These are phyloP conservation scores for Pogonomyrmex californicus DNA, from an alignment of 1,140 invertebrate species.

Conservation along the genomic window DNA sequence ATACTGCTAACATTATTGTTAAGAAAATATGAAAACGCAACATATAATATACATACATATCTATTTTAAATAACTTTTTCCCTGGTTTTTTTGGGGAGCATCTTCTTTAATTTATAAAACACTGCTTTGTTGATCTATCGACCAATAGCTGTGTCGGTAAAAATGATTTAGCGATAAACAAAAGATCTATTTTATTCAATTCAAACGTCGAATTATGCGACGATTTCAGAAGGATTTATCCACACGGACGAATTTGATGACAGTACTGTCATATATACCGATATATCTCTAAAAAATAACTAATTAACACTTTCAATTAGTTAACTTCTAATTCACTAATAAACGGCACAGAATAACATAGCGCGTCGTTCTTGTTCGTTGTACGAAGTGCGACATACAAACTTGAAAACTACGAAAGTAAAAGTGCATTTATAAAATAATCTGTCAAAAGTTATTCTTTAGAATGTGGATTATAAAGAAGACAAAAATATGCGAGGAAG, in stretches of 20 bases:
- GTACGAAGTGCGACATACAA: constrained; percentile 37
- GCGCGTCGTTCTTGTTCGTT: constrained; percentile 28
- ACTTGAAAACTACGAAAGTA: constrained; percentile 16
- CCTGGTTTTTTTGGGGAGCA: neutral
- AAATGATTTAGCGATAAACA: constrained; percentile 3
- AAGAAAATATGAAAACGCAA: constrained; percentile 27
- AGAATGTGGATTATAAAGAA: neutral
- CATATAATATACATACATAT: constrained; percentile 10
- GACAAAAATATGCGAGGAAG: neutral
- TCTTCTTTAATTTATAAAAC: constrained; percentile 32
- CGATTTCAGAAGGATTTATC: constrained; percentile 49
- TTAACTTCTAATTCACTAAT: neutral
- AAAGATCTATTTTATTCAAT: neutral
- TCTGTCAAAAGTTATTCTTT: constrained; percentile 11
- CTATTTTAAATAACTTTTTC: constrained; percentile 42
- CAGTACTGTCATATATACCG: neutral
- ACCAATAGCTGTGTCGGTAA: constrained; percentile 29
- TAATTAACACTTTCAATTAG: neutral
- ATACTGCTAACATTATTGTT: constrained; percentile 8
- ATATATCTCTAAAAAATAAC: constrained; percentile 18
- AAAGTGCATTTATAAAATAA: constrained; percentile 47
- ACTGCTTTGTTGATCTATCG: neutral
- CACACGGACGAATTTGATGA: constrained; percentile 28
- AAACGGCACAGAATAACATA: neutral
- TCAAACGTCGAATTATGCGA: neutral